Conservation (phyloP, 2,797 vertebrate species). For the Mus caroli region DNA sequence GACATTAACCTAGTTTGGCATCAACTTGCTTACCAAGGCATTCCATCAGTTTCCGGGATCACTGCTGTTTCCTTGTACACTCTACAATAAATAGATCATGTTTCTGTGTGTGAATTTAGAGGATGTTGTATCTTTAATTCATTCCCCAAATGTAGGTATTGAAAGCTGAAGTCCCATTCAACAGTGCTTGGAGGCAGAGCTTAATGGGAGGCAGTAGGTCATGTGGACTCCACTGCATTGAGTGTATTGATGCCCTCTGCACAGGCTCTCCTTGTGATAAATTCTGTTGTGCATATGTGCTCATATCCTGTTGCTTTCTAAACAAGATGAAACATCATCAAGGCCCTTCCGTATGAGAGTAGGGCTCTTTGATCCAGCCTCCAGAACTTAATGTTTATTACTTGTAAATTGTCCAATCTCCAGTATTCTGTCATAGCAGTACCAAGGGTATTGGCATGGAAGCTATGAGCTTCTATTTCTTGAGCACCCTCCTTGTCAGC, state of each 20-base stretch:
- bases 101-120: neutral
- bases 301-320: neutral
- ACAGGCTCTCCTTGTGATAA: neutral
- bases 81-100: neutral
- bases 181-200: no score
- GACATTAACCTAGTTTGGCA: neutral
- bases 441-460: neutral
- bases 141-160: neutral
- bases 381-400: neutral
- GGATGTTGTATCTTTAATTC: neutral
- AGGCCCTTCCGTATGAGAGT: neutral
- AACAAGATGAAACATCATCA: neutral
- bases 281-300: no score
- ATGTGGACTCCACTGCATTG: neutral
- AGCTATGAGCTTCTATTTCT: neutral
- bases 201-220: neutral
- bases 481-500: fast-evolving
- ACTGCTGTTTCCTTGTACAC: neutral
- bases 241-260: neutral
- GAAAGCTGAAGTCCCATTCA: no score
- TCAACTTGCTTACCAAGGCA: no score
- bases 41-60: neutral
- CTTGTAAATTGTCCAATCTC: neutral
- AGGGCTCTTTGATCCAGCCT: neutral
- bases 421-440: neutral